Base-by-base conservation (phyloP, 2,797 vertebrate genomes). In the Nannoperca australis region DNA sequence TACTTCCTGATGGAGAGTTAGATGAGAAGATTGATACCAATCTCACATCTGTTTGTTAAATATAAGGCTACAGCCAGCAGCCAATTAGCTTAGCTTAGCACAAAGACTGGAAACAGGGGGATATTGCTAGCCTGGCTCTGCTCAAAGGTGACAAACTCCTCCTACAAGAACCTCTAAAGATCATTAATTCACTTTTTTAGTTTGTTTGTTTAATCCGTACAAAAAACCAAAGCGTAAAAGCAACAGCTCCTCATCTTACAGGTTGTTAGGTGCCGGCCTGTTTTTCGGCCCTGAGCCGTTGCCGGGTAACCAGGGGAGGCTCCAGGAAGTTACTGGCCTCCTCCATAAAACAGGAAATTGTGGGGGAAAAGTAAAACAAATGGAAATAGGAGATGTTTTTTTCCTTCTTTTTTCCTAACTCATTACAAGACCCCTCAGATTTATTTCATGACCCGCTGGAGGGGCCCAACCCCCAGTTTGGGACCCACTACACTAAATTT, bases 61-160 rank as follows among this genome's bases (percentile, higher is more conserved):
- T 34, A n/a, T 5, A 8, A 36, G 18, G 4, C 24, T 40, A 44
- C 40, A 61, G n/a, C 22, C 20, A 34, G 30, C 40, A 27, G 18
- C 18, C 2, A 5, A 8, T 44, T 51, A 59, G 20, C 69, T 67
- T 68, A 63, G 67, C 59, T 76, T 36, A 69, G 17, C 13, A n/a
- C 3, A 72, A 34, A 27, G 13, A 30, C n/a, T 47, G 51, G 20
- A 62, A 62, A 51, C 20, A 15, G 24, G 10, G 38, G 27, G n/a
- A 27, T 38, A 18, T n/a, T 15, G 42, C 27, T 24, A 51, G 11
- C 49, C 49, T 34, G 34, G 34, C 34, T 38, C 47, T 17, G 30
- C 38, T 54, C 0, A 36, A 54, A 59, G 13, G 10, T 10, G 8
- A 62, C 70, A 7, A 42, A 44, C 32, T 62, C 58, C n/a, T 7